Percentiles rank a stretch among this genome's conserved stretches.
phyloP scores from a whole-genome alignment of 2,113 vertebrate species.

The Charadrius vociferus region DNA sequence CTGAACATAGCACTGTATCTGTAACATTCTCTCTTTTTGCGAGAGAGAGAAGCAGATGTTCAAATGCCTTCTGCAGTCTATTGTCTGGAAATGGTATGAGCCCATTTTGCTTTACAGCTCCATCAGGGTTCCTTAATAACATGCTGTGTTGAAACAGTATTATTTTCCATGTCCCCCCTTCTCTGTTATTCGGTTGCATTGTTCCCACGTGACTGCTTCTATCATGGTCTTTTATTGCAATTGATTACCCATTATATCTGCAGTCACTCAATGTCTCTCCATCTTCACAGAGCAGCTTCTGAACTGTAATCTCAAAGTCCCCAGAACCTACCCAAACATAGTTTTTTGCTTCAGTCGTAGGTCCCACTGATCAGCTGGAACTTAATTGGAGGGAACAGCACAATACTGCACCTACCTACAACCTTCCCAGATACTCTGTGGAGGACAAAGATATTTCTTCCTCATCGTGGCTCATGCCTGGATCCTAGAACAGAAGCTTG shows the following conservation, averaged over 20 bases:
- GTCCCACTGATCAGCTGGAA: neutral
- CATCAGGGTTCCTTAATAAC: neutral
- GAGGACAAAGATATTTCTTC: neutral
- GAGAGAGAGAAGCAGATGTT: neutral
- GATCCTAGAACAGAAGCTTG: neutral
- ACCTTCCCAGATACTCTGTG: neutral
- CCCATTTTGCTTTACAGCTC: neutral
- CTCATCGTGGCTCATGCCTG: neutral
- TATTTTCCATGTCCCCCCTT: neutral
- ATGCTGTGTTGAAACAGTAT: neutral
- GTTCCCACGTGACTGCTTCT: neutral
- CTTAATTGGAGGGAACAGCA: neutral
- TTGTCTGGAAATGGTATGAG: neutral
- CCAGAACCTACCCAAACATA: neutral
- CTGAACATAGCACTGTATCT: neutral
- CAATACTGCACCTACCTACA: neutral
- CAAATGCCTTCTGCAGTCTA: constrained; percentile 1
- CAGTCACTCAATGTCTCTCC: neutral
- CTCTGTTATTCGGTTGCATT: neutral
- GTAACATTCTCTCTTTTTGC: neutral
- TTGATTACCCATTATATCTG: neutral
- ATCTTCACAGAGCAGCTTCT: neutral
- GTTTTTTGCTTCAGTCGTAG: neutral
- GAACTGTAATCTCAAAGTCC: neutral
- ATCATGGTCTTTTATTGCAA: neutral